phyloP scores from a whole-genome alignment of 2,797 vertebrate species.

The Stomatorhinus walkeri region DNA sequence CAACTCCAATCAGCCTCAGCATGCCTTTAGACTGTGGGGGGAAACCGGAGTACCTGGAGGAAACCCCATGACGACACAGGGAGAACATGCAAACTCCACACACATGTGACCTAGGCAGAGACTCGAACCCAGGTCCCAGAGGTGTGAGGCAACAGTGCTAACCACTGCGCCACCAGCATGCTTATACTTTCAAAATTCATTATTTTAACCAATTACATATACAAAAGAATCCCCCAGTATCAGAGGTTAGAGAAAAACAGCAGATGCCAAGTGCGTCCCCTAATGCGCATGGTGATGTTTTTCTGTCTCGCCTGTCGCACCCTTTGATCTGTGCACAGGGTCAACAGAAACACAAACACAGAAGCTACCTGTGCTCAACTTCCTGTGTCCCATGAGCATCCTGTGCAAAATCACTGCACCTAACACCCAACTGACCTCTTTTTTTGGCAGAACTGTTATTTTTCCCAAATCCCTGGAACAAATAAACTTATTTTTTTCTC shows the following conservation, averaged over 20 bases:
- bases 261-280: background rate
- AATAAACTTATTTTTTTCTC: slow-evolving; percentile 47
- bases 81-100: no score
- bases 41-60: no score
- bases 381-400: slow-evolving; percentile 44
- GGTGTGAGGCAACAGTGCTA: no score
- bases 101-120: no score
- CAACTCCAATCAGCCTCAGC: no score
- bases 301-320: background rate
- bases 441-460: slow-evolving; percentile 38
- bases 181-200: background rate
- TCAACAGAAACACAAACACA: slow-evolving; percentile 31
- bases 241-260: background rate
- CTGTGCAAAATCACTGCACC: slow-evolving; percentile 33
- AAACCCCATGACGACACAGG: no score
- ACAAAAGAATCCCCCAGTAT: background rate
- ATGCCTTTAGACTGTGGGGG: no score
- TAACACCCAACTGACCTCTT: background rate
- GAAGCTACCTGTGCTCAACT: slow-evolving; percentile 40
- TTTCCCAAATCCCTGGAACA: slow-evolving; percentile 34
- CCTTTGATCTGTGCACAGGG: slow-evolving; percentile 16
- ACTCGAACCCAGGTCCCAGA: no score
- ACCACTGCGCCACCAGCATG: no score
- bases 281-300: background rate
- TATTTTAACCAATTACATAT: background rate